Conservation (phyloP, 2,113 vertebrate species). For the Platysteira castanea region DNA sequence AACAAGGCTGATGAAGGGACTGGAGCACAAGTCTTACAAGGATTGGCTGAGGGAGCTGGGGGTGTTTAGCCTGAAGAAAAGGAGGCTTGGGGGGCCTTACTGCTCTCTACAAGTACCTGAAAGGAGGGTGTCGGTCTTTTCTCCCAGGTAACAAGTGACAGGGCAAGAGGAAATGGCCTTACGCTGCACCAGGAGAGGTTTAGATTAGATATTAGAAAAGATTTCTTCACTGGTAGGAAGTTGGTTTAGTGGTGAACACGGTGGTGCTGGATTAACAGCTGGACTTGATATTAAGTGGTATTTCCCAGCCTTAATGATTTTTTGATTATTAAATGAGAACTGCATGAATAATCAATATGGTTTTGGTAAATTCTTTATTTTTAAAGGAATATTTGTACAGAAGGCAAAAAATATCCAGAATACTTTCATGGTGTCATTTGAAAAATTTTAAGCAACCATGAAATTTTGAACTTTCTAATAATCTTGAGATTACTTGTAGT, state of each 20-base stretch:
- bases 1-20: background rate
- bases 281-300: background rate
- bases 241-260: background rate
- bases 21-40: background rate
- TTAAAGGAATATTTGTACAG: background rate
- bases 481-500: background rate
- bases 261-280: background rate
- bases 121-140: fast-evolving
- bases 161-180: background rate
- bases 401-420: background rate
- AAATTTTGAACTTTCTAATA: background rate
- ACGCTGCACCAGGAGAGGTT: background rate
- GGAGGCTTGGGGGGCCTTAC: background rate
- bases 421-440: background rate
- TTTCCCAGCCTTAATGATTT: background rate
- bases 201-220: background rate
- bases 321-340: background rate
- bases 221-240: background rate
- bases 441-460: background rate
- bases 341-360: background rate
- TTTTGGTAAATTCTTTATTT: background rate
- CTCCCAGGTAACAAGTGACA: background rate
- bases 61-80: background rate
- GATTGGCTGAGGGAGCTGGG: background rate
- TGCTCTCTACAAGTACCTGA: background rate